Evolutionary conservation across 2,113 vertebrate species (phyloP).

Genomic region (Cairina moschata): DNA sequence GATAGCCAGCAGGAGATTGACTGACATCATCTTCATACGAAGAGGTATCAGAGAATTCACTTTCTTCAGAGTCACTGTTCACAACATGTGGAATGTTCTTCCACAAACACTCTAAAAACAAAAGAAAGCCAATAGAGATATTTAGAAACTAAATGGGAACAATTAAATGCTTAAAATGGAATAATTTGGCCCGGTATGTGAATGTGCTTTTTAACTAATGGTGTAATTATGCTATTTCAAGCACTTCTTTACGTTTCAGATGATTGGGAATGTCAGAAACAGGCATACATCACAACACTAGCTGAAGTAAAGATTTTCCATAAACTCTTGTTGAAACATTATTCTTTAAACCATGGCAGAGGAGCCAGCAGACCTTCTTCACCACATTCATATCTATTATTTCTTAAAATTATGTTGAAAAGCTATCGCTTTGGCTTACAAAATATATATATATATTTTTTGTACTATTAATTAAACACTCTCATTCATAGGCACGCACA

Average conservation of each 20-base stretch:
- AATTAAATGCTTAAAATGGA: background rate
- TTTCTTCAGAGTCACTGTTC: background rate
- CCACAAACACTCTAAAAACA: conserved; percentile 11
- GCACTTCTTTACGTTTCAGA: background rate
- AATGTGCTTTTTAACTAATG: background rate
- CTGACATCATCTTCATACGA: background rate
- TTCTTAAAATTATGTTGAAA: background rate
- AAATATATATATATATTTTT: background rate
- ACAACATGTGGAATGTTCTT: background rate
- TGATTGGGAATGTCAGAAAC: background rate
- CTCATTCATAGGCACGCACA: background rate
- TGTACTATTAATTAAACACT: background rate
- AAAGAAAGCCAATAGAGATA: background rate
- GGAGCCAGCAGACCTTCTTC: background rate
- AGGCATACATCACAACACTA: background rate
- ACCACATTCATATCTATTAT: background rate
- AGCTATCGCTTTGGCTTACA: background rate
- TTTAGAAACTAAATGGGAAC: background rate
- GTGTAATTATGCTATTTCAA: background rate
- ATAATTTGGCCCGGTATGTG: background rate
- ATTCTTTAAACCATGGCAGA: background rate
- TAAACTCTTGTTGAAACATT: background rate
- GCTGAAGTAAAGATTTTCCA: background rate
- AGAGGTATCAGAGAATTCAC: background rate
- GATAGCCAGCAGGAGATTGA: background rate